These are phyloP conservation scores for Poeciliopsis turrubarensis DNA, from an alignment of 2,113 vertebrate genomes.

Conservation along the genomic window DNA sequence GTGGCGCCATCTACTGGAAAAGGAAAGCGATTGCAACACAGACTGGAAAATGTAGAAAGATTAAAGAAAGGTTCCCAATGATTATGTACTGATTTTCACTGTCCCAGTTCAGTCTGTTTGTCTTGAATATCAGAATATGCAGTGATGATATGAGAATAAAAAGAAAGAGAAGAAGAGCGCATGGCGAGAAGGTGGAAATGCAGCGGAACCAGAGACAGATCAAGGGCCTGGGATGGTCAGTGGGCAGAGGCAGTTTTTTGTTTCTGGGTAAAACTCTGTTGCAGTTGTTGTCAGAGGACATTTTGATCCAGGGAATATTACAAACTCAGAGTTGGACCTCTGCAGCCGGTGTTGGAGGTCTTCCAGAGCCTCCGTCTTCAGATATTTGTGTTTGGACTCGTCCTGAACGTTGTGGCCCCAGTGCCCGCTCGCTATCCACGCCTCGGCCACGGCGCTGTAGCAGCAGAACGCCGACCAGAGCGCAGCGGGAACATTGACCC, in stretches of 20 bases:
- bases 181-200: neutral
- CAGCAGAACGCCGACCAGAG: slow-evolving; percentile 60
- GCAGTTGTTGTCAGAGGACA: slow-evolving; percentile 29
- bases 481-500: slow-evolving; percentile 28
- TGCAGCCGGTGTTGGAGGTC: slow-evolving; percentile 7
- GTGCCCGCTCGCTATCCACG: slow-evolving; percentile 34
- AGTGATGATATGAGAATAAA: neutral
- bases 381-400: neutral
- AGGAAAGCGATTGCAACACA: too few species aligned
- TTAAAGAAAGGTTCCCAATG: too few species aligned
- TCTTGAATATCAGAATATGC: neutral
- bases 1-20: too few species aligned
- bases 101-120: too few species aligned
- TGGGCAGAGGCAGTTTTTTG: neutral
- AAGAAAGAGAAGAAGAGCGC: neutral
- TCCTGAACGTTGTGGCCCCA: slow-evolving; percentile 7
- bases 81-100: too few species aligned
- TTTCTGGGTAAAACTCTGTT: slow-evolving; percentile 19
- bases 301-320: slow-evolving; percentile 20
- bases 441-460: neutral
- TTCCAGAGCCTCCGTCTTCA: slow-evolving; percentile 20
- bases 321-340: neutral
- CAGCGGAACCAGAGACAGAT: neutral
- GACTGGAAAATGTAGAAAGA: too few species aligned
- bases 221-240: too few species aligned